Percentiles rank a stretch among this genome's conserved stretches.
Conservation (phyloP, 2,797 vertebrate genomes). For the Sardinella longiceps region DNA sequence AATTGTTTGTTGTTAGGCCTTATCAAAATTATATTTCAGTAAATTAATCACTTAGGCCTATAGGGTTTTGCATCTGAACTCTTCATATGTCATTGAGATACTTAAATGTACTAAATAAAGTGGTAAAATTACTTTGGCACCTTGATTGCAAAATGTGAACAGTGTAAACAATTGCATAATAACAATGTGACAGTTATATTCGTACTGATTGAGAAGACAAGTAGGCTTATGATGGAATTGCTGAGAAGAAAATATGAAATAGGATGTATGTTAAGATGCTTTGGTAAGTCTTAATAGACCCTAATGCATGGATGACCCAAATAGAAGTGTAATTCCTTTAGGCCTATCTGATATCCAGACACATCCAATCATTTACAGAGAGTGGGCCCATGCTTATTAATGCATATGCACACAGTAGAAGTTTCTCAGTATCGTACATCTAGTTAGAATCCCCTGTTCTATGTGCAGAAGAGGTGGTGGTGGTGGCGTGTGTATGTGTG, state of each 20-base stretch:
- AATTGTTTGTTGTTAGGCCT: no score
- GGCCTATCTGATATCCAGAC: constrained; percentile 45
- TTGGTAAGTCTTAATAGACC: constrained; percentile 67
- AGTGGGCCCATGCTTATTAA: neutral
- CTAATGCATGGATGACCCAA: constrained; percentile 70
- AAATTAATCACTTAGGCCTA: no score
- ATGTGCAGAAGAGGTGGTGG: no score
- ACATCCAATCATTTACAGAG: constrained; percentile 17
- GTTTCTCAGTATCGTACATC: no score
- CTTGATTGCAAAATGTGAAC: neutral
- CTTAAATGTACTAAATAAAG: no score
- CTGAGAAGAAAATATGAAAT: constrained; percentile 55
- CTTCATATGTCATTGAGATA: no score
- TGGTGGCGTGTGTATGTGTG: no score
- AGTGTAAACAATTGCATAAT: neutral
- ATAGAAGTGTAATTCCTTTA: constrained; percentile 62
- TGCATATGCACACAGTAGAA: neutral
- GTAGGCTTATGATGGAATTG: constrained; percentile 36
- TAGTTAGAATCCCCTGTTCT: neutral
- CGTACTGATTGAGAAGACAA: neutral
- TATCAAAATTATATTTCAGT: no score
- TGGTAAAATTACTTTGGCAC: neutral
- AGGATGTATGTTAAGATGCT: constrained; percentile 67
- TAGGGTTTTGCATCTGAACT: no score
- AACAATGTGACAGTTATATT: neutral